These are phyloP conservation scores for Megalops cyprinoides DNA, from an alignment of 2,797 vertebrate species.

Conservation along the genomic window DNA sequence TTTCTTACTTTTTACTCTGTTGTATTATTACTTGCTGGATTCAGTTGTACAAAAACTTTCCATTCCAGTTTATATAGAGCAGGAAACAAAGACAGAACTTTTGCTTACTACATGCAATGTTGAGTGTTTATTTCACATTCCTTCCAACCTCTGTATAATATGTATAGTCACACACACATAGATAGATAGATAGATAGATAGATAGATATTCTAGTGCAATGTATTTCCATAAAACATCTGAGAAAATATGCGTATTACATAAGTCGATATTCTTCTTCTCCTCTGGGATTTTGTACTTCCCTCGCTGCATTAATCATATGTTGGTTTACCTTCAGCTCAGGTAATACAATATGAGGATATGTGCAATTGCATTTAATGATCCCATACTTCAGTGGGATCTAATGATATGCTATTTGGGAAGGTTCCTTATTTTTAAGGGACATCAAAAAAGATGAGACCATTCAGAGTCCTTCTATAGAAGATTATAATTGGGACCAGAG, in stretches of 20 bases:
- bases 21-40: too few species aligned
- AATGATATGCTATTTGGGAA: slow-evolving; percentile 12
- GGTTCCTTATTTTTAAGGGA: slow-evolving; percentile 17
- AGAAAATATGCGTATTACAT: slow-evolving; percentile 13
- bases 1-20: too few species aligned
- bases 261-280: slow-evolving; percentile 33
- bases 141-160: too few species aligned
- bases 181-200: too few species aligned
- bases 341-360: slow-evolving; percentile 22
- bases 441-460: neutral
- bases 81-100: too few species aligned
- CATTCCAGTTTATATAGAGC: too few species aligned
- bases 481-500: slow-evolving; percentile 25
- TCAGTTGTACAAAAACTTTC: too few species aligned
- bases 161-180: too few species aligned
- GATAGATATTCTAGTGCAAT: neutral
- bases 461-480: neutral
- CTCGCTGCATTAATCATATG: slow-evolving; percentile 20
- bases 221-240: neutral
- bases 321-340: slow-evolving; percentile 4
- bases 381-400: neutral
- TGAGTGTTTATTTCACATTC: too few species aligned
- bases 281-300: neutral
- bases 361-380: neutral
- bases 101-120: too few species aligned